Base-by-base conservation (phyloP, 2,797 vertebrate species). In the Pantherophis alleghaniensis region DNA sequence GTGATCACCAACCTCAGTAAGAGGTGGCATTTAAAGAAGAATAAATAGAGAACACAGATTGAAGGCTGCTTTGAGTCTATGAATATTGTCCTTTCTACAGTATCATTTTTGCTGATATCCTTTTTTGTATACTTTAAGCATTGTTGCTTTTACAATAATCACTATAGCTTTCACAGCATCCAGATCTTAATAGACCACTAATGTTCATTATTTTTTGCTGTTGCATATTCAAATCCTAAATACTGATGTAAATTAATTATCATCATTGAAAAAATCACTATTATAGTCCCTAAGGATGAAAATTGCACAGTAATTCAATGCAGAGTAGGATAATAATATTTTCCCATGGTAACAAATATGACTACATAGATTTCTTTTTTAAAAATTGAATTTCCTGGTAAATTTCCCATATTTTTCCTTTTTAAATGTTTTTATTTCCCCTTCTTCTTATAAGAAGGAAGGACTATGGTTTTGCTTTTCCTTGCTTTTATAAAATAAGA, bases 191-290 rank as follows among this genome's bases (percentile, higher is more conserved):
- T 91, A 61, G 22, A 95, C 66, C 94, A 94, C 92, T 91, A 89
- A 96, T 94, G 89, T 32, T 92, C 94, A 90, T 57, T 94, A 92
- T 95, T 96, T 83, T 95, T 94, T 92, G 91, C 90, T 24, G 88
- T 89, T 94, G 20, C 47, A 93, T 93, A 92, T 92, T 89, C 88
- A 96, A 96, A 95, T 96, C 94, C 86, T 86, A 94, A 24, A 90
- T 92, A 93, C 93, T 95, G 93, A 95, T 96, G 96, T 95, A 94
- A 95, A 91, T 93, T 47, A 66, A 95, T 94, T 96, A 95, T 95
- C 96, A 86, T 95, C 94, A 94, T 94, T 0, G 0, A 93, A 94
- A 94, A 94, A 92, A 90, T 91, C 63, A 95, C 51, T 86, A 91
- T 87, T 95, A 79, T 24, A 95, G 88, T 88, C 95, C 94, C 91